Percentiles rank a stretch among this genome's conserved stretches.
Evolutionary conservation across 2,888 invertebrate species (phyloP).

Genomic region (Coelinius sp.): DNA sequence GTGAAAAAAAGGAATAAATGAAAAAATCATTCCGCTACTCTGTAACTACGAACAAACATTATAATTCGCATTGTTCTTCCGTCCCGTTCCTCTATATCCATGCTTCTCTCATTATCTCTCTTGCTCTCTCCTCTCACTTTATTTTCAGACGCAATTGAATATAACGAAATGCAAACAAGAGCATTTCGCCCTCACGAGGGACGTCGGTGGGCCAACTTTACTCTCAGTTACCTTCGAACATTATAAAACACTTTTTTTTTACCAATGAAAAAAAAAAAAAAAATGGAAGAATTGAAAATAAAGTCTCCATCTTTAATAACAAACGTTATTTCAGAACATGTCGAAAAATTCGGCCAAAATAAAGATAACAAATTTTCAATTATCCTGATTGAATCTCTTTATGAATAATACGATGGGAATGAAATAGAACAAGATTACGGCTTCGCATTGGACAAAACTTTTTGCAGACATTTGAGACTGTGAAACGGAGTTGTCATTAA

Average conservation of each 20-base stretch:
- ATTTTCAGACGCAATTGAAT: slow-evolving; percentile 62
- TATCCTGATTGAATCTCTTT: background rate
- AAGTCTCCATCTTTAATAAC: slow-evolving; percentile 1
- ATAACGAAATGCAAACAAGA: slow-evolving; percentile 70
- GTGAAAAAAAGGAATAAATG: slow-evolving; percentile 24
- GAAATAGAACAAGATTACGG: slow-evolving; percentile 1
- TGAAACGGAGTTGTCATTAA: no score
- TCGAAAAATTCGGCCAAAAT: background rate
- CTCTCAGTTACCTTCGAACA: slow-evolving; percentile 27
- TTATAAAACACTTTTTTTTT: slow-evolving; percentile 39
- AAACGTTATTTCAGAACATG: background rate
- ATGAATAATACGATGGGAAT: background rate
- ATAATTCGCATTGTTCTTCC: slow-evolving; percentile 68
- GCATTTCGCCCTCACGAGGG: slow-evolving; percentile 35
- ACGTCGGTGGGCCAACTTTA: slow-evolving; percentile 39
- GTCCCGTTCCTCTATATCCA: slow-evolving; percentile 20
- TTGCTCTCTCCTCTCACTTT: slow-evolving; percentile 39
- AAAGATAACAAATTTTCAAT: slow-evolving; percentile 7
- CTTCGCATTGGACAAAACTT: background rate
- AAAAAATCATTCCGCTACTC: slow-evolving; percentile 21
- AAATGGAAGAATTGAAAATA: slow-evolving; percentile 18
- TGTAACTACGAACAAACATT: slow-evolving; percentile 65
- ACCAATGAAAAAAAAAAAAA: slow-evolving; percentile 16
- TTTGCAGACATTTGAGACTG: no score
- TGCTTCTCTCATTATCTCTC: slow-evolving; percentile 6